Base-by-base conservation (phyloP, 2,888 invertebrate species). In the Drosophila nr. perissopoda region DNA sequence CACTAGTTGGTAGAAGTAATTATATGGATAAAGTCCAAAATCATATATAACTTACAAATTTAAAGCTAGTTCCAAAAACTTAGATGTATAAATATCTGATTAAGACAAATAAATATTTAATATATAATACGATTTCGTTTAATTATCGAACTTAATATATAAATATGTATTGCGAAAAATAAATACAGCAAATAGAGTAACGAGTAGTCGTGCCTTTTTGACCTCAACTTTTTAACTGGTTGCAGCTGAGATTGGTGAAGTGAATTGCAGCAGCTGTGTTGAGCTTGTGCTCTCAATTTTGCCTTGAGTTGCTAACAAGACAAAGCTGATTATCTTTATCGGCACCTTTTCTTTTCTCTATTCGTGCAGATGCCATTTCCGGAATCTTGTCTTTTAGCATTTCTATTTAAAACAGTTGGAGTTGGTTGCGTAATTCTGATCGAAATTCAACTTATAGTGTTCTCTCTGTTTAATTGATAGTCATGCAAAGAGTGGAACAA, bases 291-390 rank as follows among this genome's bases (percentile, higher is more conserved):
- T 59, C 51, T 63, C 45, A 51, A 51, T 69, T 59, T 34, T 57
- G 60, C 62, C 59, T 67, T 67, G 54, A 62, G 78, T 72, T 75
- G 73, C 57, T 73, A 69, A 73, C 76, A 67, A 66, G 48, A 60
- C 49, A 72, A 69, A 65, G 76, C 78, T 78, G 80, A 75, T 78
- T 75, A 78, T 78, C 61, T 71, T 59, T 3, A 56, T 51, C 31
- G 36, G 59, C 36, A 33, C 45, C 49, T 48, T 27, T 54, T 18
- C 38, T n/a, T 29, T 10, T 49, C 25, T 27, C 21, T 1, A 45
- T 25, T 53, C 25, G 5, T 25, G 51, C 31, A 31, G 38, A 27
- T 29, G 38, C 18, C 40, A 25, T 40, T 66, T 31, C 48, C 18
- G 21, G 34, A n/a, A 51, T 51, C 49, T 57, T 56, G 33, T 49